Conservation (phyloP, 2,888 invertebrate species). For the Agonopterix heracliana region DNA sequence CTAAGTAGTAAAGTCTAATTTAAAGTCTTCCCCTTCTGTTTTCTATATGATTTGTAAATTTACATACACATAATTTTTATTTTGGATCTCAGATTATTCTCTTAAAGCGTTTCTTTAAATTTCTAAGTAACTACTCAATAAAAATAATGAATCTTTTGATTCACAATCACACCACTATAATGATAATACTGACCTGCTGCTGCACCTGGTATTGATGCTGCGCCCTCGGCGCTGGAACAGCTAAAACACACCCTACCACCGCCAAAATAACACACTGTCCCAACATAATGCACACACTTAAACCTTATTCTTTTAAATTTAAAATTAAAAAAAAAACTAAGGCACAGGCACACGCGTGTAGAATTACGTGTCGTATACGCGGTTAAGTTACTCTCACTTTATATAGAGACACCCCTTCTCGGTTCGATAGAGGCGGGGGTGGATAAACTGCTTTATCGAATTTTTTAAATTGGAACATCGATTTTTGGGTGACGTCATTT, state of each 20-base stretch:
- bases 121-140: too few species aligned
- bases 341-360: slow-evolving; percentile 51
- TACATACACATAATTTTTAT: too few species aligned
- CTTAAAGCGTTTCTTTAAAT: too few species aligned
- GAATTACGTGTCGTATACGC: slow-evolving; percentile 51
- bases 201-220: slow-evolving; percentile 60
- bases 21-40: too few species aligned
- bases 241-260: slow-evolving; percentile 53
- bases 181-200: slow-evolving; percentile 45
- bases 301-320: slow-evolving; percentile 21
- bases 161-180: too few species aligned
- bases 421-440: slow-evolving; percentile 38
- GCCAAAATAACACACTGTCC: slow-evolving; percentile 56
- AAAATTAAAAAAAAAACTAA: slow-evolving; percentile 23
- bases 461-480: slow-evolving; percentile 14
- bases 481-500: slow-evolving; percentile 1
- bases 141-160: too few species aligned
- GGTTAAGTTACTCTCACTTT: slow-evolving; percentile 57
- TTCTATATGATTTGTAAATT: too few species aligned
- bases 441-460: slow-evolving; percentile 15
- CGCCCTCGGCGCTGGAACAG: slow-evolving; percentile 35
- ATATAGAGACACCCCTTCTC: slow-evolving; percentile 68
- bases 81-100: too few species aligned
- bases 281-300: slow-evolving; percentile 59
- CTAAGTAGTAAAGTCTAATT: too few species aligned